These are phyloP conservation scores for Cassiopea xamachana DNA, from an alignment of 30 jellyfish, hydroid and myxozoan species.

Conservation along the genomic window DNA sequence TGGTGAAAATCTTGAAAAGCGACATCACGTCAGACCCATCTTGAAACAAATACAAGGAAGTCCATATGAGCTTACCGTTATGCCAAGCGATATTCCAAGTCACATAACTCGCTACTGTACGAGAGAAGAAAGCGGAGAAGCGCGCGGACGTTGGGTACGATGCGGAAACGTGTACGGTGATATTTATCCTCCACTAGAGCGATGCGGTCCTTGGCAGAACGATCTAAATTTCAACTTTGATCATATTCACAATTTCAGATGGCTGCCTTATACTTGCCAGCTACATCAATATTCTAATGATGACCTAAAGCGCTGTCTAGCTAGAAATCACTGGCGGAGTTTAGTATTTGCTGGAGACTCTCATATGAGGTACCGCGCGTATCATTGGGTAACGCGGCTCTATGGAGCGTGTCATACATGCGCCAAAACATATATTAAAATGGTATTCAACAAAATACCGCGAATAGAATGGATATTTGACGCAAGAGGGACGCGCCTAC, in stretches of 20 bases:
- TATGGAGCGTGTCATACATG: constrained; percentile 94
- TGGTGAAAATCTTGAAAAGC: constrained; percentile 71
- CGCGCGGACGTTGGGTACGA: constrained; percentile 90
- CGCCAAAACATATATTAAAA: constrained; percentile 92
- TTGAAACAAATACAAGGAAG: constrained; percentile 84
- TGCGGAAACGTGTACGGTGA: constrained; percentile 86
- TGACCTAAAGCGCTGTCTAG: constrained; percentile 86
- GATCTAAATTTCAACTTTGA: constrained; percentile 83
- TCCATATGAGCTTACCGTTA: constrained; percentile 65
- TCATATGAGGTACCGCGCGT: constrained; percentile 97
- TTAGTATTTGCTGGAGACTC: constrained; percentile 96
- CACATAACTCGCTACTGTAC: constrained; percentile 77
- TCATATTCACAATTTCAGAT: constrained; percentile 82
- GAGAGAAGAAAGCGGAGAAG: constrained; percentile 77
- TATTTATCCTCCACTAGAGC: constrained; percentile 78
- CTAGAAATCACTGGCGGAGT: constrained; percentile 82
- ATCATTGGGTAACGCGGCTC: constrained; percentile 96
- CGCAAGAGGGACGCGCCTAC: constrained; percentile 97
- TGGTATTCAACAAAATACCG: constrained; percentile 90
- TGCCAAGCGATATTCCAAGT: constrained; percentile 59
- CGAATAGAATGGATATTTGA: constrained; percentile 98
- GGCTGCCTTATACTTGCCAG: constrained; percentile 97
- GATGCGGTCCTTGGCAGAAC: constrained; percentile 97
- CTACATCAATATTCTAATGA: constrained; percentile 90
- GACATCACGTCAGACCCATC: constrained; percentile 78